Percentiles rank a stretch among this genome's conserved stretches.
Evolutionary conservation across 2,113 vertebrate genomes (phyloP).

Genomic region (Hippocampus mohnikei): DNA sequence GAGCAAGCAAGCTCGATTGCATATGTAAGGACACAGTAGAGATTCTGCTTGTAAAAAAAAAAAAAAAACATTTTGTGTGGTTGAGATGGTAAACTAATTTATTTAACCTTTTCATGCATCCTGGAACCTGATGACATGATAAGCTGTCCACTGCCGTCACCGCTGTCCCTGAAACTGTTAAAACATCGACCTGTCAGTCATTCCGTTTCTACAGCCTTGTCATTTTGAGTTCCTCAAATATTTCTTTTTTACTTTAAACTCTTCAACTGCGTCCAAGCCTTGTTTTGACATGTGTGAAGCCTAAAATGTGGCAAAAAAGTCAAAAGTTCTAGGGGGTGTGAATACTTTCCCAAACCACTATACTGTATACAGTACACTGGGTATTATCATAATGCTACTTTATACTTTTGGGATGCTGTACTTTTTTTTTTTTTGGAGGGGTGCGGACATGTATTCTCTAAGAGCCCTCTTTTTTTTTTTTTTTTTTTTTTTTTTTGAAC

Average conservation of each 20-base stretch:
- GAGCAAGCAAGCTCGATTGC: constrained; percentile 58
- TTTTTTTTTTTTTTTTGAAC: constrained; percentile 50
- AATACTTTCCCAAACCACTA: no score
- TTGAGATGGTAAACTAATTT: constrained; percentile 9
- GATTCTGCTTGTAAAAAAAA: constrained; percentile 43
- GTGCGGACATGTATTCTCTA: constrained; percentile 47
- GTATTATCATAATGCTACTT: background rate
- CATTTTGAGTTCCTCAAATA: no score
- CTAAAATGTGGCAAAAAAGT: no score
- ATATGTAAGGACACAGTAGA: constrained; percentile 40
- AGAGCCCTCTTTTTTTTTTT: constrained; percentile 31
- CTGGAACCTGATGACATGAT: no score
- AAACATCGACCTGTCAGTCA: background rate
- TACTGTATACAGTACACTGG: background rate
- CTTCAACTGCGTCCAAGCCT: no score
- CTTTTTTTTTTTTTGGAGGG: constrained; percentile 24
- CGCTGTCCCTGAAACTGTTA: no score
- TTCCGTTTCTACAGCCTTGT: background rate
- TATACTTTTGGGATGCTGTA: background rate
- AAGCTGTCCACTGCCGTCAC: no score
- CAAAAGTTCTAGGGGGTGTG: no score
- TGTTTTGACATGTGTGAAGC: no score
- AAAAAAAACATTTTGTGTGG: constrained; percentile 24
- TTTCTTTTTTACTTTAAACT: no score
- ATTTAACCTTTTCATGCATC: background rate